Conservation (phyloP, 1,140 invertebrate species). For the Piezodorus guildinii region DNA sequence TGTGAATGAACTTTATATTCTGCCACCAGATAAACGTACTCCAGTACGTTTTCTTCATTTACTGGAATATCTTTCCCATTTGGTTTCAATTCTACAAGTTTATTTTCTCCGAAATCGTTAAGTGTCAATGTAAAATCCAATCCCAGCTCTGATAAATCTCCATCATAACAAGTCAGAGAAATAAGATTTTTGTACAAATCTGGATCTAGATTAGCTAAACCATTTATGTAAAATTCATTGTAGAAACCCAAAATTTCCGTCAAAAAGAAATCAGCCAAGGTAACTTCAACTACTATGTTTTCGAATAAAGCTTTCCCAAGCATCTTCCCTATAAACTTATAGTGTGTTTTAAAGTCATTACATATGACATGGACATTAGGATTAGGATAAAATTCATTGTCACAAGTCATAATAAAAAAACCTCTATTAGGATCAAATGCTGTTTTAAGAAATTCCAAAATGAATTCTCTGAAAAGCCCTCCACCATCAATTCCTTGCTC, state of each 20-base stretch:
- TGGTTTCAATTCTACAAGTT: slow-evolving; percentile 79
- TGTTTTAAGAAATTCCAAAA: slow-evolving; percentile 82
- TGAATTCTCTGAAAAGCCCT: slow-evolving; percentile 84
- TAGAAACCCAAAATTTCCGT: slow-evolving; percentile 69
- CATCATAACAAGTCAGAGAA: slow-evolving; percentile 69
- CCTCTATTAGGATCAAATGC: slow-evolving; percentile 95
- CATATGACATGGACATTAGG: slow-evolving; percentile 75
- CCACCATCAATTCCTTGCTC: slow-evolving; percentile 95
- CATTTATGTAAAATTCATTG: slow-evolving; percentile 82
- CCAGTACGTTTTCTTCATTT: slow-evolving; percentile 81
- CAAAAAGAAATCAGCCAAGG: slow-evolving; percentile 86
- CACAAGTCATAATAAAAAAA: slow-evolving; percentile 81
- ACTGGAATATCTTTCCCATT: slow-evolving; percentile 81
- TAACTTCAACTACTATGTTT: slow-evolving; percentile 85
- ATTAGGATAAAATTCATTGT: slow-evolving; percentile 92
- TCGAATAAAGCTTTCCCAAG: slow-evolving; percentile 93
- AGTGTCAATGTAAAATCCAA: slow-evolving; percentile 89
- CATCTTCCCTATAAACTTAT: slow-evolving; percentile 90
- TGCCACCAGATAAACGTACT: slow-evolving; percentile 92
- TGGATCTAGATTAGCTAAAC: slow-evolving; percentile 85
- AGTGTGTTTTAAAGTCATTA: slow-evolving; percentile 79
- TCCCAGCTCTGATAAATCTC: slow-evolving; percentile 65
- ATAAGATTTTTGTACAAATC: slow-evolving; percentile 83
- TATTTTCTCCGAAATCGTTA: slow-evolving; percentile 81
- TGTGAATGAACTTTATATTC: slow-evolving; percentile 93